Evolutionary conservation across 2,888 invertebrate genomes (phyloP).

Genomic region (Drosophila limbata): DNA sequence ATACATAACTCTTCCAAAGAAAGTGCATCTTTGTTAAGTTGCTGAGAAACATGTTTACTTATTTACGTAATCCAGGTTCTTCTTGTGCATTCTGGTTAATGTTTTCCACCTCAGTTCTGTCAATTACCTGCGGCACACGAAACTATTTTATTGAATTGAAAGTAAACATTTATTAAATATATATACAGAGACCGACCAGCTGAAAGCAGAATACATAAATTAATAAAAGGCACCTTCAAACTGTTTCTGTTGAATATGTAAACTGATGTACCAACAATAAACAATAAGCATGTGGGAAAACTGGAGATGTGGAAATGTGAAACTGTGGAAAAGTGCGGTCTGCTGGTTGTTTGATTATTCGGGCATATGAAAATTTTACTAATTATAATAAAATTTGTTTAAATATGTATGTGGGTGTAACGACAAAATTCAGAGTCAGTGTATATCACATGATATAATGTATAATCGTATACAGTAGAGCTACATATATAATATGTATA

Average conservation of each 20-base stretch:
- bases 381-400: slow-evolving; percentile 51
- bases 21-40: slow-evolving; percentile 17
- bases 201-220: slow-evolving; percentile 20
- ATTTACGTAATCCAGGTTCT: slow-evolving; percentile 2
- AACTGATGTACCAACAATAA: slow-evolving; percentile 25
- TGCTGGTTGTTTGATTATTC: slow-evolving; percentile 17
- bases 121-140: slow-evolving; percentile 22
- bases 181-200: not conserved
- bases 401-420: slow-evolving; percentile 37
- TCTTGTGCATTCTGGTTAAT: slow-evolving; percentile 2
- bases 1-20: slow-evolving; percentile 1
- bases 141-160: not conserved
- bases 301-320: not conserved
- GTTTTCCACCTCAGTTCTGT: slow-evolving; percentile 17
- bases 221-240: slow-evolving; percentile 7
- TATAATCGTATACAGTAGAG: slow-evolving; percentile 34
- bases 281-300: slow-evolving; percentile 27
- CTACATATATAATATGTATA: slow-evolving; percentile 9
- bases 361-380: slow-evolving; percentile 39
- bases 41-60: not conserved
- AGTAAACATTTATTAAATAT: slow-evolving; percentile 8
- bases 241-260: slow-evolving; percentile 34
- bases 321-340: slow-evolving; percentile 6
- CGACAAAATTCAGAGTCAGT: slow-evolving; percentile 11
- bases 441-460: slow-evolving; percentile 8